These are phyloP conservation scores for Helostoma temminkii DNA, from an alignment of 2,797 vertebrate species.

Conservation along the genomic window DNA sequence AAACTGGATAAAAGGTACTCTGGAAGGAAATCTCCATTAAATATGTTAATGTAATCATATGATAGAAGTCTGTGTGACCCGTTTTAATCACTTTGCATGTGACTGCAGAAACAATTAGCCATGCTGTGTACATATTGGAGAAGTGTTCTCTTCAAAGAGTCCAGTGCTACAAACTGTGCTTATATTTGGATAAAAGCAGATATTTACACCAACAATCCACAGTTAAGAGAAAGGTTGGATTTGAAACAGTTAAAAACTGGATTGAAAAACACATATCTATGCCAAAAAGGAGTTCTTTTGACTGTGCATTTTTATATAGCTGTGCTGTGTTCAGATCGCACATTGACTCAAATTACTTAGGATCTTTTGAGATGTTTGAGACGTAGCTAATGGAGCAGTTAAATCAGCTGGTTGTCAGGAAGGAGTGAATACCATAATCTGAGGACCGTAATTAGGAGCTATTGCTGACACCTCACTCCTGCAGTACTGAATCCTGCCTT, in stretches of 20 bases:
- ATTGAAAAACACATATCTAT: too few relatives aligned
- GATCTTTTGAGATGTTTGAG: slow-evolving; percentile 40
- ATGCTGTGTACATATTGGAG: not conserved
- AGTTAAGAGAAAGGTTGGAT: not conserved
- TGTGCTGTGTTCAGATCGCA: slow-evolving; percentile 14
- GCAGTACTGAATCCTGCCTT: slow-evolving; percentile 8
- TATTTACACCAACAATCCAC: slow-evolving; percentile 15
- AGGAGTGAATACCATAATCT: slow-evolving; percentile 35
- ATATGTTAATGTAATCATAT: slow-evolving; percentile 24
- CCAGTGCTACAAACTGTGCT: too few relatives aligned
- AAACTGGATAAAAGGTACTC: slow-evolving; percentile 25
- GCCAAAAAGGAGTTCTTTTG: too few relatives aligned
- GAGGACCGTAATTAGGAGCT: slow-evolving; percentile 34
- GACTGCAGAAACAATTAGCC: slow-evolving; percentile 18
- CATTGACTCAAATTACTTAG: slow-evolving; percentile 29
- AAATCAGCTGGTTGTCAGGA: slow-evolving; percentile 49
- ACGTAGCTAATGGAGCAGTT: slow-evolving; percentile 46
- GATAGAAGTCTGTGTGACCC: not conserved
- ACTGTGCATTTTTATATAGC: not conserved
- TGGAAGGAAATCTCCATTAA: slow-evolving; percentile 11
- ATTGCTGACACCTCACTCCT: slow-evolving; percentile 21
- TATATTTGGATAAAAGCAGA: too few relatives aligned
- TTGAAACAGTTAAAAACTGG: too few relatives aligned
- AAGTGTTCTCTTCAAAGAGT: slow-evolving; percentile 5
- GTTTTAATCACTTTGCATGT: slow-evolving; percentile 8